Base-by-base conservation (phyloP, 2,888 invertebrate genomes). In the Spodoptera exigua region DNA sequence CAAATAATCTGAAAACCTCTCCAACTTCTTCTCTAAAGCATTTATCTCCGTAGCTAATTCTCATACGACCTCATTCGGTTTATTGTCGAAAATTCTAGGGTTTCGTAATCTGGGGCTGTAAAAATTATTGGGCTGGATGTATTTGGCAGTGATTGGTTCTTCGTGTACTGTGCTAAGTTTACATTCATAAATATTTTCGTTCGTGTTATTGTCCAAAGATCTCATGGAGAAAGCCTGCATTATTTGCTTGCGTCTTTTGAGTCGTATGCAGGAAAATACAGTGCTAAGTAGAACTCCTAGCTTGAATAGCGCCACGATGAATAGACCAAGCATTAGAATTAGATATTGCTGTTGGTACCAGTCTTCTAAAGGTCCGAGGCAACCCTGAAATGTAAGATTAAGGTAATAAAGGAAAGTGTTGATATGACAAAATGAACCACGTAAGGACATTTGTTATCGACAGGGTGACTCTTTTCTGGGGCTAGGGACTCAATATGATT, bases 321-420 rank as follows among this genome's bases (percentile, higher is more conserved):
- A 92, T 16, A 96, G 95, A 16, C 95, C 95, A 3, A 95, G 93
- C 79, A 97, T 93, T 73, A 97, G 95, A 36, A 96, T 90, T 21
- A 96, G 85, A 76, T 97, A 97, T 74, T 97, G 97, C 61, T 96
- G 95, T 57, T 96, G 95, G 81, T 97, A 97, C 97, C 97, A 97
- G 61, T 95, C 95, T 85, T 97, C 96, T 55, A 97, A 88, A 83
- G 95, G 95, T 32, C 93, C 94, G 43, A 96, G 88, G 73, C 97
- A 97, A 17, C 97, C 96, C 96, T 96, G 88, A 40, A 93, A 86
- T 13, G 17, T 63, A 64, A 67, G 37, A 52, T 27, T 27, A 27
- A 27, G 27, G 0, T 7, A 21, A 1, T 21, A 21, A 7, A 7
- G 5, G 21, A 21, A 18, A 18, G 18, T 3, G 3, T 18, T 18